phyloP scores from a whole-genome alignment of 2,113 vertebrate genomes.

The Saccopteryx leptura region DNA sequence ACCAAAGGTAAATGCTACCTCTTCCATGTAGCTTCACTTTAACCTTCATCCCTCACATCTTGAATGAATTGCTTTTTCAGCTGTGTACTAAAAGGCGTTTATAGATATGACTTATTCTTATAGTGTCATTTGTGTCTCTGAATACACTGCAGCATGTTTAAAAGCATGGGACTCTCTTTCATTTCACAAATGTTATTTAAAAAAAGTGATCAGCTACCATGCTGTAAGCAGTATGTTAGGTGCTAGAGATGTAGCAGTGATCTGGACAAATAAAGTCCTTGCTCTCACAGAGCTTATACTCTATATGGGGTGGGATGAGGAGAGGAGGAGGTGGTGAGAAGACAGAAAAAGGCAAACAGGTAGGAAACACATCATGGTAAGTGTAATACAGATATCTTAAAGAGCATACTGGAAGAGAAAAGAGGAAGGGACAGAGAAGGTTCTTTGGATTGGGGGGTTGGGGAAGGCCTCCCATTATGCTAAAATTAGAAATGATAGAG shows the following conservation, averaged over 20 bases:
- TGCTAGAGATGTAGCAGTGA: not conserved
- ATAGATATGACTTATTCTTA: not conserved
- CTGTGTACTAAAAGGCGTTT: not conserved
- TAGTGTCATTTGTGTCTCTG: not conserved
- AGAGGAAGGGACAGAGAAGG: not conserved
- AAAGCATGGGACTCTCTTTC: not conserved
- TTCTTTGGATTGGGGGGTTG: not conserved
- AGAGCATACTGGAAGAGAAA: not conserved
- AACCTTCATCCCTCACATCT: not conserved
- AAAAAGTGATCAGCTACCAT: not conserved
- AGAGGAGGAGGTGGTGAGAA: not conserved
- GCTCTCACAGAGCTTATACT: not conserved
- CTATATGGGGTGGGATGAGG: not conserved
- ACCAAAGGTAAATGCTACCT: not conserved
- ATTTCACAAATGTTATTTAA: slow-evolving; percentile 24
- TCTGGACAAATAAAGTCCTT: not conserved
- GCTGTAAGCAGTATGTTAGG: not conserved
- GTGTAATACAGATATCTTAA: not conserved
- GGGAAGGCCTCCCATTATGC: not conserved
- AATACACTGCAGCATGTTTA: not conserved
- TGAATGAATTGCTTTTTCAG: not conserved
- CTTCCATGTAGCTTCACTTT: not conserved
- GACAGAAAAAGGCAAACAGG: not conserved
- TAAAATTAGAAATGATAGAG: not conserved
- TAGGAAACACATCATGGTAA: not conserved